phyloP scores from a whole-genome alignment of 1,140 invertebrate species.

The Dinoponera quadriceps region DNA sequence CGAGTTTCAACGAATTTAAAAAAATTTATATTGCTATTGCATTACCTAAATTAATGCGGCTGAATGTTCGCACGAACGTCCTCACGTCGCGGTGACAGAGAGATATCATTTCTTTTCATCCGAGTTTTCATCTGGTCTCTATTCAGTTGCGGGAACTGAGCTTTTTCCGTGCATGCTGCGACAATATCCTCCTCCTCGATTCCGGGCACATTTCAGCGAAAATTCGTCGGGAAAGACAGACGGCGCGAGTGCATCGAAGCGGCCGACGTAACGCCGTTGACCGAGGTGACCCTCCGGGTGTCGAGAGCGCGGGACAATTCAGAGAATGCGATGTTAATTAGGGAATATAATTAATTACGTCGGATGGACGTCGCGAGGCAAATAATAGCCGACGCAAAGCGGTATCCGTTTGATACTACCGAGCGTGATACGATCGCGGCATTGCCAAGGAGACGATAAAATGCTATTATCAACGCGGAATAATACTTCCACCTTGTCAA shows the following conservation, averaged over 20 bases:
- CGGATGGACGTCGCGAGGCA: background rate
- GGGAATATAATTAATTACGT: constrained; percentile 47
- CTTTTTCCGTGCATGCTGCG: too few species aligned
- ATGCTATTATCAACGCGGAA: constrained; percentile 26
- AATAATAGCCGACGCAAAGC: constrained; percentile 22
- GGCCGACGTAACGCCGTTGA: constrained; percentile 7
- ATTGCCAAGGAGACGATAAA: constrained; percentile 27
- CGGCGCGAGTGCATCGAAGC: background rate
- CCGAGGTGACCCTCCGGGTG: background rate
- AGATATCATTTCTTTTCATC: too few species aligned
- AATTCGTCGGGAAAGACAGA: background rate
- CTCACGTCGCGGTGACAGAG: too few species aligned
- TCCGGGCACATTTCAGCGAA: too few species aligned
- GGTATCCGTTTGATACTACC: constrained; percentile 15
- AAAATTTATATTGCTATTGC: too few species aligned
- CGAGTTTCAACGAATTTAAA: too few species aligned
- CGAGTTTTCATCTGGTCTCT: too few species aligned
- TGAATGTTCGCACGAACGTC: too few species aligned
- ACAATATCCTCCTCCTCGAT: too few species aligned
- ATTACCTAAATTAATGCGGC: too few species aligned
- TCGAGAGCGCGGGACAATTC: constrained; percentile 17
- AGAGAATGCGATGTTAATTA: constrained; percentile 43
- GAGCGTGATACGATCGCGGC: constrained; percentile 6
- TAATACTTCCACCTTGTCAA: constrained; percentile 19
- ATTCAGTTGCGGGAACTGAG: too few species aligned